Base-by-base conservation (phyloP, 2,113 vertebrate species). In the Salminus brasiliensis region DNA sequence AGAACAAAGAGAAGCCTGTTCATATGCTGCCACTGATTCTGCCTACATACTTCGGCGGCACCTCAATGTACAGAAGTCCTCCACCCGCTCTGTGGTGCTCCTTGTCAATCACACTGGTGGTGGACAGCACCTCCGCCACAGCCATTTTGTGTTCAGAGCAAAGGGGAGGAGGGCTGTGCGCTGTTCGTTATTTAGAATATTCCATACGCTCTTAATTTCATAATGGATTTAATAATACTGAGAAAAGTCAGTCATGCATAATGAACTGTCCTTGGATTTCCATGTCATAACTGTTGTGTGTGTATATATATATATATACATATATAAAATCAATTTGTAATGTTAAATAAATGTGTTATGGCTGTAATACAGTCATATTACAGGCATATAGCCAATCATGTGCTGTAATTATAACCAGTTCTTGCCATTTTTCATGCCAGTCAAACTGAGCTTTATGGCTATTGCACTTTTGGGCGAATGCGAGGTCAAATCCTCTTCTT, bases 1-100 rank as follows among this genome's bases (percentile, higher is more conserved):
- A 86, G 91, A 90, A 91, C 90, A 91, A 90, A 90, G 85, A 77
- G 71, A 81, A 53, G 34, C 74, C 69, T 30, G 68, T 27, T 74
- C 59, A 76, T 25, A 75, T 39, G 36, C 57, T 36, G 55, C 52
- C 62, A 55, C 57, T 72, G 62, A 80, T 65, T 43, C 67, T 79
- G 41, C 60, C 77, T 43, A 60, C 74, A 80, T 80, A 81, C 74
- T 57, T 68, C 66, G 36, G 29, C 66, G 55, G 65, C 49, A 71
- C 34, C 13, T 62, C 60, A 70, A 72, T 49, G 63, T 78, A 80
- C 78, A 81, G 70, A 70, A 47, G 55, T 74, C 78, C 72, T 66
- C 76, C 34, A 82, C 66, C 66, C 81, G 78, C 77, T 49, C 53
- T 36, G 21, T 6, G 69, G 52, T 73, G 63, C 83, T 75, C 41